A percentile compares a stretch with the other conserved stretches of the same genome.
phyloP scores from a whole-genome alignment of 1,140 invertebrate species.

The Zaprionus kolodkinae region DNA sequence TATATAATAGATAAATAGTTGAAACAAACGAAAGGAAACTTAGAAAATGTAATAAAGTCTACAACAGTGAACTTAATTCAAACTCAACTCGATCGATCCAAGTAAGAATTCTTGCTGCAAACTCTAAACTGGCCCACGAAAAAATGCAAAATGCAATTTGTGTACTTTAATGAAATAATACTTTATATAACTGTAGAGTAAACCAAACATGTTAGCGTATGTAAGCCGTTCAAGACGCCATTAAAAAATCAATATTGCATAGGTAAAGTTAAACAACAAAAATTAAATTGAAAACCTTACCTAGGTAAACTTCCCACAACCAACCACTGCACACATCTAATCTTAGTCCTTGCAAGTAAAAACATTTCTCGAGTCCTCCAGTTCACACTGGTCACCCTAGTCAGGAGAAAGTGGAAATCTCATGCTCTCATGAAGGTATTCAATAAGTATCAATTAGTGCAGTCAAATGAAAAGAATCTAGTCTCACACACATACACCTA shows the following conservation, averaged over 20 bases:
- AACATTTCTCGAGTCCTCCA: conserved; percentile 15
- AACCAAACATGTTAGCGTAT: conserved; percentile 39
- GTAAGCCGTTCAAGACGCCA: conserved; percentile 55
- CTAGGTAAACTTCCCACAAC: conserved; percentile 2
- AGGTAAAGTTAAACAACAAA: conserved; percentile 33
- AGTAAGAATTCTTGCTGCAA: conserved; percentile 28
- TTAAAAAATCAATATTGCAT: conserved; percentile 44
- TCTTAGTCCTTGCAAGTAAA: conserved; percentile 48
- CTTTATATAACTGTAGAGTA: conserved; percentile 73
- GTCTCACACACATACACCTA: conserved; percentile 1
- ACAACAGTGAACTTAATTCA: conserved; percentile 9
- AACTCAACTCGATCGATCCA: conserved; percentile 6
- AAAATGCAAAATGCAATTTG: conserved; percentile 57
- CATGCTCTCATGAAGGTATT: conserved; percentile 51
- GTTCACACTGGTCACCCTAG: conserved; percentile 50
- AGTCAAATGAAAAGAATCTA: conserved; percentile 15
- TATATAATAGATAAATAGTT: conserved; percentile 44
- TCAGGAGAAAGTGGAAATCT: conserved; percentile 44
- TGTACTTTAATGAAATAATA: conserved; percentile 77
- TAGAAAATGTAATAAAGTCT: conserved; percentile 11
- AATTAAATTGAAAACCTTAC: conserved; percentile 17
- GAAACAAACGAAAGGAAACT: conserved; percentile 19
- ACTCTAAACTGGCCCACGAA: conserved; percentile 30
- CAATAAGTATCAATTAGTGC: conserved; percentile 56
- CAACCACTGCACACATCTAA: conserved; percentile 13